Evolutionary conservation across 1,140 invertebrate species (phyloP), one percentile per base, ranked within the genome.

Genomic region (Centruroides sculpturatus): DNA sequence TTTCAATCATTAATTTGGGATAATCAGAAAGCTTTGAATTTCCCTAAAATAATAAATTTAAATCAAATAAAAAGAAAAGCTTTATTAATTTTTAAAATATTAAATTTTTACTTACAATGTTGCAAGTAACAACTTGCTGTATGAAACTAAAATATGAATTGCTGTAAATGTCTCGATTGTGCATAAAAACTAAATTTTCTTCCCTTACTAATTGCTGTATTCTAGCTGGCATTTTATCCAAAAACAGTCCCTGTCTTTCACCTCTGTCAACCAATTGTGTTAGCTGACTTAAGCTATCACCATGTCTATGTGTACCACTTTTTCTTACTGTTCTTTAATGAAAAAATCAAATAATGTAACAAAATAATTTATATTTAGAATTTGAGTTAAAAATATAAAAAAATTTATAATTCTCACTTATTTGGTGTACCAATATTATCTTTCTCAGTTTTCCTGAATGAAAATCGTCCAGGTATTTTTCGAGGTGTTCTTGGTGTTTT

Each of bases 61-160:
- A 60, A n/a, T 35, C 13, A 54, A 34, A 57, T 51, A 5, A 5
- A 51, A 35, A 41, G 11, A 35, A 35, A 55, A 35, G 34, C 7
- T 41, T 11, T 46, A 10, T 52, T 60, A 59, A 52, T 59, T 35
- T 57, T 57, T 7, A 52, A 52, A 51, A 57, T 36, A 50, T 11
- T 13, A 49, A 23, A 53, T 10, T 57, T 59, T 48, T 35, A 59
- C 59, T 64, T 62, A 70, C 70, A 48, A 67, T 35, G 55, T 69
- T 71, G 34, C 61, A 73, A 65, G 68, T 70, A 41, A 77, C 71
- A 10, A 80, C 64, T 59, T 76, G 73, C 66, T 73, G 72, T 64
- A 80, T 74, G 65, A 81, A 80, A 48, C 71, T 71, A 68, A 78
- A 80, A 67, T 80, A 80, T 61, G 80, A 78, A 1, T 69, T 66